Evolutionary conservation across 2,888 invertebrate genomes (phyloP), one percentile per base, ranked within the genome.

Genomic region (Rhagophthalmus giganteus): DNA sequence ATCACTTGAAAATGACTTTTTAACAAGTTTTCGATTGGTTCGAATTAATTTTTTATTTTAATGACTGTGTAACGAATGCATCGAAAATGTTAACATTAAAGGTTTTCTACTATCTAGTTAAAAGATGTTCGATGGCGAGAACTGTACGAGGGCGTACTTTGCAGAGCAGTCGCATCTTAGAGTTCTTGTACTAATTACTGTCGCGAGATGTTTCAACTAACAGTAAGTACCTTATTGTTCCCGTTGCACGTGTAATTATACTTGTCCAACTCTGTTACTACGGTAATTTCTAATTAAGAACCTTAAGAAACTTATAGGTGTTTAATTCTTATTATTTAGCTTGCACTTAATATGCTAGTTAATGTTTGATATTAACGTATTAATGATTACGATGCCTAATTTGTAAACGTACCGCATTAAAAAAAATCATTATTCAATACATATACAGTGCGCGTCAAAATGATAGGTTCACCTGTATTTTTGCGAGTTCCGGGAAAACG

Each of bases 231-330:
- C 26, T 39, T 46, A 50, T 50, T 63, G 62, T 62, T 61, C 59
- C 42, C 55, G 34, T 49, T 54, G 54, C 58, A 62, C 61, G 60
- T 59, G 59, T 62, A 62, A 63, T 63, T 59, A n/a, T n/a, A 57
- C 54, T 57, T 55, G 49, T 14, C 58, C 59, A 59, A 57, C 51
- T 57, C 59, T 59, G 65, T 68, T 63, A 61, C 65, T 62, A 65
- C 65, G 64, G 66, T 62, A 63, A 66, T 65, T 64, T 62, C 64
- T 63, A 67, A 65, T 67, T 68, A 66, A 63, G 60, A 57, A 50
- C 49, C 25, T 39, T 61, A 61, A 60, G 60, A 50, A 53, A 57
- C 57, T 59, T 54, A 49, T 40, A 28, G n/a, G n/a, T n/a, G n/a
- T n/a, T n/a, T n/a, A n/a, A n/a, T n/a, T n/a, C n/a, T n/a, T n/a